Conservation (phyloP, 35 echinoderm and acorn worm genomes). For the Hemicentrotus pulcherrimus region DNA sequence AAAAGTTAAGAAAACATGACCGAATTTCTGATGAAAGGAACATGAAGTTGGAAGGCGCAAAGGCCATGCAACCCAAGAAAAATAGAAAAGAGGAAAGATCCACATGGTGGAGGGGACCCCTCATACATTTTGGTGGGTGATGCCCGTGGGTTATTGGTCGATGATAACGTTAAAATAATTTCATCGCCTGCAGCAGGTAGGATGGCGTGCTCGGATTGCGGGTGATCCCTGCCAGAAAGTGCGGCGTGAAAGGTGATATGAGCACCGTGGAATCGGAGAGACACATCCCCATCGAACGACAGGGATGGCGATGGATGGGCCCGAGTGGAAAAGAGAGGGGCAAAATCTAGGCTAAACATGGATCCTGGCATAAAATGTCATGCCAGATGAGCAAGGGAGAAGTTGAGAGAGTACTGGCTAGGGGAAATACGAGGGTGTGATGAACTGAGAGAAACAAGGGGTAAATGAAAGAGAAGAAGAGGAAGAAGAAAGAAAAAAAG, state of each 20-base stretch:
- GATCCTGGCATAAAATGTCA: slow-evolving; percentile 55
- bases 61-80: not conserved
- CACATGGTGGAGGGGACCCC: not conserved
- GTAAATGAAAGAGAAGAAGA: not conserved
- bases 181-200: slow-evolving; percentile 39
- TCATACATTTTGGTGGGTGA: slow-evolving; percentile 26
- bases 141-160: slow-evolving; percentile 48
- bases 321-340: slow-evolving; percentile 33
- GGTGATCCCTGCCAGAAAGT: slow-evolving; percentile 34
- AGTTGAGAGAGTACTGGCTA: not conserved
- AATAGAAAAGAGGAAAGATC: slow-evolving; percentile 27
- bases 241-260: slow-evolving; percentile 41
- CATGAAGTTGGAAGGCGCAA: slow-evolving; percentile 25
- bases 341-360: slow-evolving; percentile 53
- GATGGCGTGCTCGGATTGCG: slow-evolving; percentile 39
- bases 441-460: not conserved
- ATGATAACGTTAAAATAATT: slow-evolving; percentile 56
- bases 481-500: not conserved
- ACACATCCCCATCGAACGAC: slow-evolving; percentile 32
- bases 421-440: slow-evolving; percentile 13
- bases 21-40: slow-evolving; percentile 40
- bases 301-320: slow-evolving; percentile 38
- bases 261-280: slow-evolving; percentile 24
- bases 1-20: slow-evolving; percentile 47
- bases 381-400: slow-evolving; percentile 17